These are phyloP conservation scores for Luscinia megarhynchos DNA, from an alignment of 2,797 vertebrate genomes.

Conservation along the genomic window DNA sequence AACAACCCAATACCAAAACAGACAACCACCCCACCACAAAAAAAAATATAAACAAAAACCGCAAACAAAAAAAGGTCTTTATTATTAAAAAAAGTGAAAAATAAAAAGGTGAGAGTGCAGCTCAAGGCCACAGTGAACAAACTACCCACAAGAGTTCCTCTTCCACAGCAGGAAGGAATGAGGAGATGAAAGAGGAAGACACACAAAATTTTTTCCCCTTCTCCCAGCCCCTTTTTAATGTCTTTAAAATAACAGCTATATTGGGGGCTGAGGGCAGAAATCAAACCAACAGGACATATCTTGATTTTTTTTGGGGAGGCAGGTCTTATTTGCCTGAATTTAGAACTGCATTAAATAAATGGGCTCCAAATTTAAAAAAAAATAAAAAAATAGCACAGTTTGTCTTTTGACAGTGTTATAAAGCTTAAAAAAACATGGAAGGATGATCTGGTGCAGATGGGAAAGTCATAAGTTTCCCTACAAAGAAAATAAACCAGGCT, in stretches of 20 bases:
- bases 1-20: background rate
- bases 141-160: background rate
- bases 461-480: constrained; percentile 39
- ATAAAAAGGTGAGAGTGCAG: background rate
- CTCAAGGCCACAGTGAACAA: background rate
- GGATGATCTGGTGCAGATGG: constrained; percentile 1
- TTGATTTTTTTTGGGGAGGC: background rate
- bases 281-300: background rate
- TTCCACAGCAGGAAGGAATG: background rate
- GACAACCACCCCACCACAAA: background rate
- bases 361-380: background rate
- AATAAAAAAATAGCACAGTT: background rate
- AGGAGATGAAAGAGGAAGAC: background rate
- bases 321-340: background rate
- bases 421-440: constrained; percentile 1
- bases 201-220: background rate
- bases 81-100: constrained; percentile 12
- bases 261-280: background rate
- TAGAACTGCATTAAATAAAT: constrained; percentile 23
- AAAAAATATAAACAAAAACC: background rate
- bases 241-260: background rate
- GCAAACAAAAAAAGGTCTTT: background rate
- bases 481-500: constrained; percentile 46
- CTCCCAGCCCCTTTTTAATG: background rate
- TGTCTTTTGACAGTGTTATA: background rate